These are phyloP conservation scores for Pavo muticus DNA, from an alignment of 2,113 vertebrate species.

Conservation along the genomic window DNA sequence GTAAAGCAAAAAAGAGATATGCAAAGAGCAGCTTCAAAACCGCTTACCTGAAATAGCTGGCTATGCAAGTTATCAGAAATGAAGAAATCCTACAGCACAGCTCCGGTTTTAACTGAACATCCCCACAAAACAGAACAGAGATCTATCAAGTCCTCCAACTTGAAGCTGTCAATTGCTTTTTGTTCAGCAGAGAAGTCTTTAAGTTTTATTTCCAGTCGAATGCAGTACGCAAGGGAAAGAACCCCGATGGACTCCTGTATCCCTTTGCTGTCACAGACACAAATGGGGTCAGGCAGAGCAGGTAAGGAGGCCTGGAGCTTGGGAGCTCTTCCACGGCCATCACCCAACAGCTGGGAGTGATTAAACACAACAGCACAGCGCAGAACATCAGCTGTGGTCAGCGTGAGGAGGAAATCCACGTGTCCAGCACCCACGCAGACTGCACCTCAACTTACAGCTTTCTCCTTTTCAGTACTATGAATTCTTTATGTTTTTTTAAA, in stretches of 20 bases:
- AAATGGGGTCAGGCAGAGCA: background rate
- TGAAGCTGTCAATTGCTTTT: background rate
- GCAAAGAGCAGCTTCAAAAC: background rate
- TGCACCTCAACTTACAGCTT: background rate
- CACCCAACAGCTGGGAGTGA: background rate
- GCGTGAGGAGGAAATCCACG: background rate
- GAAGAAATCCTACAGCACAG: background rate
- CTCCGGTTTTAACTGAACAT: background rate
- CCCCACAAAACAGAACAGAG: background rate
- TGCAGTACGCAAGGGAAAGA: background rate
- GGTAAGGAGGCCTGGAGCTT: background rate
- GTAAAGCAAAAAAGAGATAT: background rate
- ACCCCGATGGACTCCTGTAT: fast-evolving
- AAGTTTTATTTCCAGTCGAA: background rate
- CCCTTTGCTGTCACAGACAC: too few species aligned
- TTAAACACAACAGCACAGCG: background rate
- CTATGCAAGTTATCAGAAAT: background rate
- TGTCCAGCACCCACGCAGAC: fast-evolving
- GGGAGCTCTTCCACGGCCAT: background rate
- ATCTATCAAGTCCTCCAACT: background rate
- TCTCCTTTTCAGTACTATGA: background rate
- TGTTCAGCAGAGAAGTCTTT: background rate
- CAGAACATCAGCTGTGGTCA: background rate
- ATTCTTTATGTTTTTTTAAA: background rate
- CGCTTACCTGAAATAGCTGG: background rate